Base-by-base conservation (phyloP, 2,113 vertebrate genomes). In the Pipa parva region DNA sequence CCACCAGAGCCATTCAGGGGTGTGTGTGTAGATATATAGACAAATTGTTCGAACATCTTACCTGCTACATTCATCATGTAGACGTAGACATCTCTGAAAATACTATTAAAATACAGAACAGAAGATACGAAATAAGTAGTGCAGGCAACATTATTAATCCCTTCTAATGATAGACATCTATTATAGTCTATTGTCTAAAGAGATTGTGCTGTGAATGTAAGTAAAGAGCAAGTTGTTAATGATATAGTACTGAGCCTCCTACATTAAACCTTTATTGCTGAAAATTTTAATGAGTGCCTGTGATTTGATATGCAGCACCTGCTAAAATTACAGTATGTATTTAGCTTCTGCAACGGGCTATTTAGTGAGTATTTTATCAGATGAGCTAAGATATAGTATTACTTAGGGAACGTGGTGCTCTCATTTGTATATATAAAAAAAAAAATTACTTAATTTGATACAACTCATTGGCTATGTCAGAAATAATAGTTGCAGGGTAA, bases 401-500 rank as follows among this genome's bases (percentile, higher is more conserved):
- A 54, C 33, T 60, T 52, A 7, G 66, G 46, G 49, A 61, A 31
- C 26, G 2, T 20, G 52, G 11, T 54, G 33, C n/a, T 45, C 33
- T 22, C 46, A 60, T 60, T 60, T 60, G 46, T 52, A 51, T 27
- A 60, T 26, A 52, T 25, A 60, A 61, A 68, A 58, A 24, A 9
- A 27, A 15, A 54, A 54, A 54, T 17, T 6, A 51, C 21, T 29
- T 59, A 66, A 66, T 66, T 67, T 59, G 64, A 59, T 67, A 31
- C 54, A 67, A 59, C 64, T 59, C 64, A 67, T 49, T 67, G 58
- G 39, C 64, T 50, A 29, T 37, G 55, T 67, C 55, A 67, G 37
- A 59, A 67, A 67, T 67, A 50, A 59, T 59, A 50, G 64, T 22
- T 10, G 26, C 37, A 33, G 24, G 39, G 26, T 49, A 58, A 50